Evolutionary conservation across 2,888 invertebrate species (phyloP), one percentile per base, ranked within the genome.

Genomic region (Cistogaster globosa): DNA sequence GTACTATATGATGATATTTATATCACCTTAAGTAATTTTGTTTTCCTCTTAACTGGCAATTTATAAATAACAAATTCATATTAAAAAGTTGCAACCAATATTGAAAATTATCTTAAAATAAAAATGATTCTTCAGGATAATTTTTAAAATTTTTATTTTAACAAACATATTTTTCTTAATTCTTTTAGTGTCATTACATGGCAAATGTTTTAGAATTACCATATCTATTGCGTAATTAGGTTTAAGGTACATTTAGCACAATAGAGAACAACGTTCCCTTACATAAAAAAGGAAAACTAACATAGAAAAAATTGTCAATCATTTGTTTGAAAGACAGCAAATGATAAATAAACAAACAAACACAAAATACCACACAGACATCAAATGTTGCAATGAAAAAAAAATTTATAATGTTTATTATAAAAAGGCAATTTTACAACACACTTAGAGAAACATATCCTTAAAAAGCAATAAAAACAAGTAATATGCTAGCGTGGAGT

Each of bases 381-480:
- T 65, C 45, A 26, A 74, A 62, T 62, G 36, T 62, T 38, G 12
- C 38, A 58, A 8, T 12, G 9, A 42, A 55, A 45, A 81, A 22
- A 42, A 60, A 74, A 53, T 62, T 2, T 26, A 4, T 8, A 63
- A 42, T 74, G 68, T 83, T 75, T 63, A 32, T 62, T 60, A 77
- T 68, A 81, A 76, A 81, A 77, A 62, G 12, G 53, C 58, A 76
- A 77, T 65, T 77, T 77, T 72, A 71, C 57, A 65, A 76, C 69
- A 82, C 76, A 76, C 60, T 36, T 45, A 20, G n/a, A 7, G 55
- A 57, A 63, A 51, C 63, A 32, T 53, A 60, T 71, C 45, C 53
- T 71, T n/a, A 38, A 74, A 83, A 69, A 72, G 67, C 71, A 84
- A 84, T 84, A 84, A 80, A 80, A 72, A 72, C 60, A 80, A 76